Conservation (phyloP, 1,140 invertebrate genomes). For the Pseudobourletiella spinata region DNA sequence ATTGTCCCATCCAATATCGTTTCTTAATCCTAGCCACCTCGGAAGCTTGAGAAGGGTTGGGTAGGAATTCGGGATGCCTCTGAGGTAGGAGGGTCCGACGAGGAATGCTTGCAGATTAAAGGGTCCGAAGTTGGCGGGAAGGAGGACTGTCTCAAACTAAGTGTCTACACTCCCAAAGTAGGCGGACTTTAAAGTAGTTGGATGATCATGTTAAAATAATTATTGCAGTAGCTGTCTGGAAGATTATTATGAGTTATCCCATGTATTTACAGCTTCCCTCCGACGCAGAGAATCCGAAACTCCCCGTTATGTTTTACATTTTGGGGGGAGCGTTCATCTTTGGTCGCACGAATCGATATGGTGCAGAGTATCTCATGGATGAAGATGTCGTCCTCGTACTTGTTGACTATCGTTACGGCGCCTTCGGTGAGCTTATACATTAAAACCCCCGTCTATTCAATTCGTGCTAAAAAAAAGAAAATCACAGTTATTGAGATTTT, state of each 20-base stretch:
- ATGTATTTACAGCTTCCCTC: too few species aligned
- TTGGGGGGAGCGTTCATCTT: constrained; percentile 28
- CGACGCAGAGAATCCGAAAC: background rate
- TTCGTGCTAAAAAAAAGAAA: too few species aligned
- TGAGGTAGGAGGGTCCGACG: background rate
- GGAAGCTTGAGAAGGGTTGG: background rate
- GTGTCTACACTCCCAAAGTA: background rate
- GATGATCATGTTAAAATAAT: too few species aligned
- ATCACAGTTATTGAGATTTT: too few species aligned
- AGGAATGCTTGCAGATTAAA: background rate
- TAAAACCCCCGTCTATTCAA: too few species aligned
- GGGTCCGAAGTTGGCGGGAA: background rate
- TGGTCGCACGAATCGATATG: constrained; percentile 13
- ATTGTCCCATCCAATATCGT: too few species aligned
- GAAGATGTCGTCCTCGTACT: constrained; percentile 41
- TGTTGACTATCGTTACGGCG: constrained; percentile 40
- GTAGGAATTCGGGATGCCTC: background rate
- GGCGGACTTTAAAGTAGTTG: too few species aligned
- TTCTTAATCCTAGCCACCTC: too few species aligned
- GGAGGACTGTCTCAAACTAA: background rate
- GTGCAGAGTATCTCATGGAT: constrained; percentile 25
- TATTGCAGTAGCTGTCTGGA: too few species aligned
- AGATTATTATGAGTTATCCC: too few species aligned
- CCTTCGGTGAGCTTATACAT: constrained; percentile 30
- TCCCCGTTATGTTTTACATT: constrained; percentile 33